A percentile compares a stretch with the other conserved stretches of the same genome.
Evolutionary conservation across 2,888 invertebrate species (phyloP).

Genomic region (Agriopis aurantiaria): DNA sequence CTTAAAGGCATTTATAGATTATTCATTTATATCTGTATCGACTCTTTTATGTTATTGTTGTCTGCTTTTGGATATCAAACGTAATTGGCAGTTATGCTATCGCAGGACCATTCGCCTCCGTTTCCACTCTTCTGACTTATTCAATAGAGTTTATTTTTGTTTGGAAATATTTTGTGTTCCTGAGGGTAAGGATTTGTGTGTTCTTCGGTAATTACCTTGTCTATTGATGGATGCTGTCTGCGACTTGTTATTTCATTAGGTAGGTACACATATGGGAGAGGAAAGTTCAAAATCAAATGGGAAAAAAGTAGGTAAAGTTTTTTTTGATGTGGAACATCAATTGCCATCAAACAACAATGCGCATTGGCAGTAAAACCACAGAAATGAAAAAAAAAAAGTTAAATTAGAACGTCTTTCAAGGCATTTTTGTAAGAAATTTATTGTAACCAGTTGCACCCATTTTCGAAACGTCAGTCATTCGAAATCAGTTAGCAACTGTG

Average conservation of each 20-base stretch:
- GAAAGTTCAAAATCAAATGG: slow-evolving; percentile 5
- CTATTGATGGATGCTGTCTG: slow-evolving; percentile 43
- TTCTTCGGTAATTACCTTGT: slow-evolving; percentile 38
- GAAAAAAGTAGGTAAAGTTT: too few species aligned
- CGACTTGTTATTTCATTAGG: slow-evolving; percentile 26
- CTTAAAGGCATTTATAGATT: slow-evolving; percentile 84
- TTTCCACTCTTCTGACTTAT: slow-evolving; percentile 37
- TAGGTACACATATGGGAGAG: slow-evolving; percentile 1
- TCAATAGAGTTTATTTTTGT: slow-evolving; percentile 39
- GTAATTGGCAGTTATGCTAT: slow-evolving; percentile 74
- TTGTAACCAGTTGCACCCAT: too few species aligned
- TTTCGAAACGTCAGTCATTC: too few species aligned
- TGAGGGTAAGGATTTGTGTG: slow-evolving; percentile 35
- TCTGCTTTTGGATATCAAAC: slow-evolving; percentile 71
- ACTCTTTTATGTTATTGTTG: slow-evolving; percentile 83
- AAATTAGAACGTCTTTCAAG: too few species aligned
- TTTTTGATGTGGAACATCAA: too few species aligned
- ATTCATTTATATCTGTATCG: slow-evolving; percentile 84
- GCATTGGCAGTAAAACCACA: too few species aligned
- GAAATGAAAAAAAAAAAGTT: too few species aligned
- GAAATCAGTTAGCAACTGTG: too few species aligned
- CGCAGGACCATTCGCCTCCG: slow-evolving; percentile 54
- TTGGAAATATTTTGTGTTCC: slow-evolving; percentile 12
- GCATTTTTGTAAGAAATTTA: too few species aligned
- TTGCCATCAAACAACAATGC: too few species aligned